Evolutionary conservation across 2,888 invertebrate species (phyloP), one percentile per base, ranked within the genome.

Genomic region (Eilema griseolum): DNA sequence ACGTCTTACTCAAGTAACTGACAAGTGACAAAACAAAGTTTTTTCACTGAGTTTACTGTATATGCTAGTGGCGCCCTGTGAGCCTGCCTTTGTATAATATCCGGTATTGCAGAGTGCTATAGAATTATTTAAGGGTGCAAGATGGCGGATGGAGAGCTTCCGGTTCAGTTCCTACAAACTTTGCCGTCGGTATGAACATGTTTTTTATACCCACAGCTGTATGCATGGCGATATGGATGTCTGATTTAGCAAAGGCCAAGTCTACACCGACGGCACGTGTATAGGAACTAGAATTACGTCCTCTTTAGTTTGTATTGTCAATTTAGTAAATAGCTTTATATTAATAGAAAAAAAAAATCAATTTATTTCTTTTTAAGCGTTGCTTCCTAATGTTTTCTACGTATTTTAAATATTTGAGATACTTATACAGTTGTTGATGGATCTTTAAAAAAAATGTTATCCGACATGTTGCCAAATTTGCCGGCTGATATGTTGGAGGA

Each of bases 351-450:
- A 28, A 57, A 33, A n/a, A 26, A 46, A 61, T n/a, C 31, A 24
- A 37, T 61, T 59, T 26, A 41, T 46, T 46, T 62, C 31, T 31
- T 57, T 37, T 60, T 24, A 37, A 68, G 26, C 62, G 31, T 68
- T 37, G 62, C 68, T 68, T 68, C 68, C 41, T 24, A 63, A 63
- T 31, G 24, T 68, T 60, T 67, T 68, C 12, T 68, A 68, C 57
- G 63, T 57, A 68, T 33, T 57, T 60, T 41, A 67, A 41, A 41
- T 62, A 62, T 61, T 68, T 68, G 20, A 37, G 28, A 63, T 63
- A 56, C 24, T 56, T 67, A 52, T 68, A 68, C 62, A 68, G 28
- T 68, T 68, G 68, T 68, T 68, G 24, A 37, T 41, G n/a, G 28
- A 46, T 37, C 23, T 28, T 61, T 52, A 24, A 23, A 23, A 20